A percentile compares a stretch with the other conserved stretches of the same genome.
These are phyloP conservation scores for Drosophila yooni DNA, from an alignment of 2,888 invertebrate genomes.

Conservation along the genomic window DNA sequence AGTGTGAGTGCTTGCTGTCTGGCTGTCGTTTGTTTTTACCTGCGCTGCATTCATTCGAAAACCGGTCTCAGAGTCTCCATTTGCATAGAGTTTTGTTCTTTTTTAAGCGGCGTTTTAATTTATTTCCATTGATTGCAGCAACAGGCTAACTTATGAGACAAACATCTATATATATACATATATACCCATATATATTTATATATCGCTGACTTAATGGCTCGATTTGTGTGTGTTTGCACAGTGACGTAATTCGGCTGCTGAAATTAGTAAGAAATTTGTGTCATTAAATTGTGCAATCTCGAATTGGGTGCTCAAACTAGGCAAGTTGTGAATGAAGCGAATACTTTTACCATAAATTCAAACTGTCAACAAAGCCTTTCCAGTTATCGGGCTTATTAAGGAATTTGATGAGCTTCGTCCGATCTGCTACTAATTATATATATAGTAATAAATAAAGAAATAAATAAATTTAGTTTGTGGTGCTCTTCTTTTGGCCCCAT, in stretches of 20 bases:
- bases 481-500: neutral
- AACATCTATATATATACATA: conserved; percentile 16
- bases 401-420: neutral
- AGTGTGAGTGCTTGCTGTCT: conserved; percentile 32
- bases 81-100: conserved; percentile 79
- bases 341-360: neutral
- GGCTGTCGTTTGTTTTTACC: conserved; percentile 50
- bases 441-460: no score
- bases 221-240: conserved; percentile 38
- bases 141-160: conserved; percentile 40
- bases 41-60: conserved; percentile 64
- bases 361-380: neutral
- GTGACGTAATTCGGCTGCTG: conserved; percentile 72
- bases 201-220: conserved; percentile 51
- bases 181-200: conserved; percentile 12
- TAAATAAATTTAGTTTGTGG: neutral
- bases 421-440: neutral
- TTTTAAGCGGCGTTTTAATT: conserved; percentile 67
- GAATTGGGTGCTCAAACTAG: conserved; percentile 9
- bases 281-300: conserved; percentile 44
- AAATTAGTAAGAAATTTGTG: conserved; percentile 65
- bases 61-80: conserved; percentile 43
- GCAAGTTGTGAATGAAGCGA: neutral
- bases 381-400: neutral
- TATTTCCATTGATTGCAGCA: conserved; percentile 76